Conservation (phyloP, 2,888 invertebrate species). For the Peribatodes rhomboidaria region DNA sequence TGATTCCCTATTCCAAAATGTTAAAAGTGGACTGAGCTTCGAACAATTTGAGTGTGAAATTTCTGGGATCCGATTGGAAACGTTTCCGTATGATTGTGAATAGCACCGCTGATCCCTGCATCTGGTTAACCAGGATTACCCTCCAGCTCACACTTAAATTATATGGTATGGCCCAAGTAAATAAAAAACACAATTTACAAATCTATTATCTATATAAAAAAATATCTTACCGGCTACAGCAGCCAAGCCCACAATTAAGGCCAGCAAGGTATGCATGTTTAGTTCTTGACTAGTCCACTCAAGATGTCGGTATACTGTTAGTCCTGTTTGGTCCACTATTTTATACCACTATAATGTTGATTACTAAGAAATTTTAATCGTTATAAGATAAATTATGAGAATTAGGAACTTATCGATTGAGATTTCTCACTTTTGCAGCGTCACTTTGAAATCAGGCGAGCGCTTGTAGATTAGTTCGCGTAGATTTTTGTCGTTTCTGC, state of each 20-base stretch:
- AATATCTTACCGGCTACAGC: constrained; percentile 37
- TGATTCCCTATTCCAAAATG: no score
- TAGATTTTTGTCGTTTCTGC: background rate
- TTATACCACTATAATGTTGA: constrained; percentile 7
- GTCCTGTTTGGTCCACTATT: background rate
- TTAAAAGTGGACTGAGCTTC: no score
- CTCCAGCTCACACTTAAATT: no score
- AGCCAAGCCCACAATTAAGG: constrained; percentile 40
- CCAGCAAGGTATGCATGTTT: constrained; percentile 9
- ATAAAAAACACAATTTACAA: no score
- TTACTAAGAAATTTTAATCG: constrained; percentile 4
- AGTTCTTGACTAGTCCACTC: background rate
- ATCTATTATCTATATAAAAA: background rate
- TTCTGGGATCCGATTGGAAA: no score
- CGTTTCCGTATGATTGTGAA: no score
- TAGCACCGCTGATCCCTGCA: no score
- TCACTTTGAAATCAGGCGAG: constrained; percentile 5
- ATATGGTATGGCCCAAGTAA: no score
- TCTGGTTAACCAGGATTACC: no score
- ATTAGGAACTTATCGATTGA: background rate
- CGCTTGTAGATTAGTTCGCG: background rate
- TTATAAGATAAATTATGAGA: background rate
- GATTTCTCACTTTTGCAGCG: background rate
- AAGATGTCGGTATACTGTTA: background rate
- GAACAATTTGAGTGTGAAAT: no score